These are phyloP conservation scores for Lagopus muta DNA, from an alignment of 2,113 vertebrate genomes.

Conservation along the genomic window DNA sequence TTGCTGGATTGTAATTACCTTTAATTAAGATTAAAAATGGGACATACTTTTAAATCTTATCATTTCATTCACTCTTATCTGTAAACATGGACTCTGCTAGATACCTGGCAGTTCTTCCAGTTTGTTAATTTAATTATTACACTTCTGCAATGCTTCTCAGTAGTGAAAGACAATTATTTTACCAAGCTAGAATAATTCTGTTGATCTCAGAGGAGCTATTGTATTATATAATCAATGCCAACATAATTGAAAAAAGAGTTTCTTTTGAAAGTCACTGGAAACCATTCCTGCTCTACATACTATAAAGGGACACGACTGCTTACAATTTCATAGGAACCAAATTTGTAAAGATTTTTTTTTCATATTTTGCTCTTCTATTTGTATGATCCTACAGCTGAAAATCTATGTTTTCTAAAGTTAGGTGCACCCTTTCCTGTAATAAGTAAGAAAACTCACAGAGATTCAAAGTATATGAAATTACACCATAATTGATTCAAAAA, in stretches of 20 bases:
- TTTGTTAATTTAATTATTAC: constrained; percentile 50
- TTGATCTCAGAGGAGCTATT: constrained; percentile 42
- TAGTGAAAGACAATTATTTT: constrained; percentile 27
- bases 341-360: not conserved
- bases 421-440: not conserved
- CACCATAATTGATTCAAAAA: not conserved
- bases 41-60: not conserved
- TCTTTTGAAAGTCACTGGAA: constrained; percentile 25
- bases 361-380: constrained; percentile 1
- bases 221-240: constrained; percentile 53
- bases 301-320: constrained; percentile 18
- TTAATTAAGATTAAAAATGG: not conserved
- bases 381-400: not conserved
- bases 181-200: not conserved
- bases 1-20: not conserved
- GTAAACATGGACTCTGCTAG: not conserved
- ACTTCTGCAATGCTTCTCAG: constrained; percentile 1
- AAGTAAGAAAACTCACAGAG: not conserved
- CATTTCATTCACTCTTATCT: not conserved
- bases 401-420: not conserved
- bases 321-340: not conserved
- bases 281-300: not conserved
- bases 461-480: not conserved
- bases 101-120: not conserved
- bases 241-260: constrained; percentile 8